Evolutionary conservation across 1,140 invertebrate species (phyloP).

Genomic region (Drosophila auraria): DNA sequence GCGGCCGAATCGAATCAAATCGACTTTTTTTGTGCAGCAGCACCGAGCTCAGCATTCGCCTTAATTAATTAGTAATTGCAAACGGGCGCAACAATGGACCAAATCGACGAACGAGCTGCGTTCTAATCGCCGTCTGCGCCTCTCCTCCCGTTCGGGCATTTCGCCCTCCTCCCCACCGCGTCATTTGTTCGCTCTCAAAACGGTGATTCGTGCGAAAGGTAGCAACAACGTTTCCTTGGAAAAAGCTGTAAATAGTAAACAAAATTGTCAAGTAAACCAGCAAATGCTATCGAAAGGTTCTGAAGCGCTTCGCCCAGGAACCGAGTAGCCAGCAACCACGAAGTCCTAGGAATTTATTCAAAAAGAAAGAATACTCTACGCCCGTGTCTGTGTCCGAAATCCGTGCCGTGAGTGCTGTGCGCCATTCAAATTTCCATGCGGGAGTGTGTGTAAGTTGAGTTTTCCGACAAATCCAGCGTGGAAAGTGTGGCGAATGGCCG

Average conservation of each 20-base stretch:
- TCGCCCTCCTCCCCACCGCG: slow-evolving; percentile 15
- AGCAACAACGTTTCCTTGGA: slow-evolving; percentile 81
- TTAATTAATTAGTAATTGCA: slow-evolving; percentile 71
- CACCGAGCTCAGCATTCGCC: slow-evolving; percentile 25
- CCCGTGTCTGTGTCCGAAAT: slow-evolving; percentile 9
- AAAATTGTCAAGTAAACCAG: slow-evolving; percentile 74
- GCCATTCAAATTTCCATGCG: slow-evolving; percentile 55
- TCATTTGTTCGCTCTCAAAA: slow-evolving; percentile 22
- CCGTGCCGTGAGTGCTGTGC: slow-evolving; percentile 42
- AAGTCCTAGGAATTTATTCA: neutral
- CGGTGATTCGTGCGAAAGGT: slow-evolving; percentile 52
- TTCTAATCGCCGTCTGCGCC: slow-evolving; percentile 5
- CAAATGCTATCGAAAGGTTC: slow-evolving; percentile 31
- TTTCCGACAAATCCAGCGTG: slow-evolving; percentile 20
- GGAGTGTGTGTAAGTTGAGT: slow-evolving; percentile 23
- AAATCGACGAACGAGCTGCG: slow-evolving; percentile 7
- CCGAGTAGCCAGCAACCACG: neutral
- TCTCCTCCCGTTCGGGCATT: neutral
- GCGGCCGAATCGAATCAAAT: slow-evolving; percentile 58
- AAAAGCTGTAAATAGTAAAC: slow-evolving; percentile 83
- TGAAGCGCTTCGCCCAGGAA: slow-evolving; percentile 30
- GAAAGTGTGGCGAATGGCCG: slow-evolving; percentile 6
- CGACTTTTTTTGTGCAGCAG: slow-evolving; percentile 71
- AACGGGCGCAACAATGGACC: slow-evolving; percentile 47
- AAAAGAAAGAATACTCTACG: slow-evolving; percentile 12